A percentile compares a stretch with the other conserved stretches of the same genome.
Evolutionary conservation across 2,888 invertebrate genomes (phyloP).

Genomic region (Stictocephala bisonia): DNA sequence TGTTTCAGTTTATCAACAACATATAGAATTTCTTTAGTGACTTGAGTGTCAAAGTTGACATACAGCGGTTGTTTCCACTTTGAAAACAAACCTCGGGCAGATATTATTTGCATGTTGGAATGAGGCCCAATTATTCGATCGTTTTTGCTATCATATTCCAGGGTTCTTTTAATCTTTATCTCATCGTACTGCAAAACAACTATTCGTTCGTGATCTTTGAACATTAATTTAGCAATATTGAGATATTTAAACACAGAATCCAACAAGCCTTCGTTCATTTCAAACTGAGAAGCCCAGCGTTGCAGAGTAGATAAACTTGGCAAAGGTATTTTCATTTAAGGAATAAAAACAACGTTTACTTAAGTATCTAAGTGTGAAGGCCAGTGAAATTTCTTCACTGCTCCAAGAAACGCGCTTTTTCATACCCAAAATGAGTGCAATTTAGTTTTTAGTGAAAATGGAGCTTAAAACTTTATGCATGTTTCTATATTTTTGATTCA

Average conservation of each 20-base stretch:
- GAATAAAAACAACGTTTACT: too few relatives aligned
- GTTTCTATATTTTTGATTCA: too few relatives aligned
- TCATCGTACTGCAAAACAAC: neutral
- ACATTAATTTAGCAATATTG: too few relatives aligned
- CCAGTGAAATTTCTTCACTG: too few relatives aligned
- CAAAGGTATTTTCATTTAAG: too few relatives aligned
- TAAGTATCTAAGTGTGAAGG: too few relatives aligned
- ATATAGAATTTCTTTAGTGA: slow-evolving; percentile 4
- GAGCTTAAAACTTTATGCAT: too few relatives aligned
- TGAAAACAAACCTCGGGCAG: neutral
- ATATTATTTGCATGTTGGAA: slow-evolving; percentile 1
- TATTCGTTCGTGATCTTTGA: neutral
- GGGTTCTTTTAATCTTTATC: neutral
- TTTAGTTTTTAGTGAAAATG: too few relatives aligned
- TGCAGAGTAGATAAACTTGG: slow-evolving; percentile 14
- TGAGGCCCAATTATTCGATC: slow-evolving; percentile 14
- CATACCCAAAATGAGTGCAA: too few relatives aligned
- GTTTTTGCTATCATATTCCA: slow-evolving; percentile 17
- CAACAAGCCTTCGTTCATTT: slow-evolving; percentile 13
- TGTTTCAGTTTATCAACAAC: slow-evolving; percentile 3
- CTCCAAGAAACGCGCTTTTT: too few relatives aligned
- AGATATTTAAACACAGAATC: neutral
- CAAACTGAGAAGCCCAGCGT: slow-evolving; percentile 7
- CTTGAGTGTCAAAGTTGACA: slow-evolving; percentile 6
- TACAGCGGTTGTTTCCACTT: slow-evolving; percentile 8